These are phyloP conservation scores for Clanis bilineata DNA, from an alignment of 2,888 invertebrate species.

Conservation along the genomic window DNA sequence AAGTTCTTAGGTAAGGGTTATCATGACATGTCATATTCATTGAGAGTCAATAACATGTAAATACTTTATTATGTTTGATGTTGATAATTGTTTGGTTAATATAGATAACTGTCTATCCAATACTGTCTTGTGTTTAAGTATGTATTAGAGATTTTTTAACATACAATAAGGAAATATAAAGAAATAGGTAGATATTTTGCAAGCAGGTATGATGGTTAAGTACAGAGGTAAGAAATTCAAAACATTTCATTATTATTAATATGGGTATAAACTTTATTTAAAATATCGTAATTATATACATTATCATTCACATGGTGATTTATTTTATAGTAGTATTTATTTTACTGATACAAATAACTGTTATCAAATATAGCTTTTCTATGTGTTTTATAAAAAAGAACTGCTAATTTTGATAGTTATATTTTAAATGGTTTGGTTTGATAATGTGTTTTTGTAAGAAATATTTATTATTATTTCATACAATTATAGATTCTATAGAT, in stretches of 20 bases:
- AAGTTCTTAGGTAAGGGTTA: slow-evolving; percentile 7
- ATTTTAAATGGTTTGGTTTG: no score
- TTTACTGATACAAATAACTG: background rate
- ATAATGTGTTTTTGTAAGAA: no score
- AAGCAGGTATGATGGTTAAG: background rate
- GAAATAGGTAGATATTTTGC: no score
- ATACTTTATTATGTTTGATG: background rate
- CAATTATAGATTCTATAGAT: no score
- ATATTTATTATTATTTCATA: no score
- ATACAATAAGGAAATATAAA: no score
- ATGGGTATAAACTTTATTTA: background rate
- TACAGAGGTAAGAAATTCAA: background rate
- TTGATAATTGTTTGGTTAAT: background rate
- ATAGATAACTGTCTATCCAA: background rate
- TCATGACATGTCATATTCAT: background rate
- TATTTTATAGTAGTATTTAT: background rate
- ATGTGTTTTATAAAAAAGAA: no score
- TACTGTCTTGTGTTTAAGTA: background rate
- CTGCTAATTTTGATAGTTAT: no score
- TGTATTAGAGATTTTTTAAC: background rate
- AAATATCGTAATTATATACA: background rate
- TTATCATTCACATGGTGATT: background rate
- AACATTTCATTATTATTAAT: background rate
- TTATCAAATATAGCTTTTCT: background rate
- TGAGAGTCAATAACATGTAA: slow-evolving; percentile 16